Evolutionary conservation across 2,888 invertebrate genomes (phyloP).

Genomic region (Saturnia japonica): DNA sequence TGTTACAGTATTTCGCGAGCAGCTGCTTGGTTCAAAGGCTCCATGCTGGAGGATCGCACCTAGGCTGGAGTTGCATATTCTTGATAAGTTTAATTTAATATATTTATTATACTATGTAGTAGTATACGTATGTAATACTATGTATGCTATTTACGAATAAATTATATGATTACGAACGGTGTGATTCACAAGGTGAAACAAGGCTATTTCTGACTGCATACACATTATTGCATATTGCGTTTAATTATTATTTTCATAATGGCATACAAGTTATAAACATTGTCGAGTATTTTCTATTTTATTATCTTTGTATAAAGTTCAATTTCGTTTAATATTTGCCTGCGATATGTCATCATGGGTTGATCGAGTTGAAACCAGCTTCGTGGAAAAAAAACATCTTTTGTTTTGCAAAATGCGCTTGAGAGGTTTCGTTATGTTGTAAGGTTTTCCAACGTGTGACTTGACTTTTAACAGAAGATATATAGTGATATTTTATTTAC

Average conservation of each 20-base stretch:
- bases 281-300: constrained; percentile 1
- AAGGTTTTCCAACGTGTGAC: constrained; percentile 21
- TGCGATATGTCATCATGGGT: neutral
- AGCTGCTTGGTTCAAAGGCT: too few relatives aligned
- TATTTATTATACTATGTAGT: too few relatives aligned
- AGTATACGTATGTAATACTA: neutral
- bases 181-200: constrained; percentile 12
- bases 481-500: neutral
- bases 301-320: neutral
- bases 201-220: constrained; percentile 2
- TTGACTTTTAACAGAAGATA: neutral
- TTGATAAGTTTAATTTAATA: too few relatives aligned
- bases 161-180: neutral
- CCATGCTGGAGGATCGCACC: too few relatives aligned
- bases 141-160: neutral
- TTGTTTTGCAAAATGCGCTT: constrained; percentile 34
- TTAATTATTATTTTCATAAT: constrained; percentile 1
- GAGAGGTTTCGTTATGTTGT: constrained; percentile 20
- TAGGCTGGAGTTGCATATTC: too few relatives aligned
- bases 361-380: constrained; percentile 34
- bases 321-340: neutral
- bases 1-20: too few relatives aligned
- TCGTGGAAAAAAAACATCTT: constrained; percentile 30
- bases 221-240: constrained; percentile 12
- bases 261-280: neutral